phyloP scores from a whole-genome alignment of 2,797 vertebrate species.

The Gallinago stenura region DNA sequence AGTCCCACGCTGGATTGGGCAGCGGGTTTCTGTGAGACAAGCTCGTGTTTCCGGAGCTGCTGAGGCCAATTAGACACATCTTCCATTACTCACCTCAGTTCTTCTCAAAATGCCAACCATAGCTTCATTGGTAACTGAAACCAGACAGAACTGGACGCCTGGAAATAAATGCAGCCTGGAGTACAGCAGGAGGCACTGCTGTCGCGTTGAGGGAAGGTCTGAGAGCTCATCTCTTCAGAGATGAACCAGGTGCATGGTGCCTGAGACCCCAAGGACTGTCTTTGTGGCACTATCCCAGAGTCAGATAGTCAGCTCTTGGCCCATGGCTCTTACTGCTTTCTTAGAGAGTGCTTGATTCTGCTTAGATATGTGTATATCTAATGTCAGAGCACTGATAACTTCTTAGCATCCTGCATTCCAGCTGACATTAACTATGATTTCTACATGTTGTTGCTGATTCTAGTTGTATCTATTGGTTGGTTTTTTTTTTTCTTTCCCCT shows the following conservation, averaged over 20 bases:
- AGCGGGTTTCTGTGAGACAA: neutral
- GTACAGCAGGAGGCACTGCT: conserved; percentile 60
- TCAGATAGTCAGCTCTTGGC: neutral
- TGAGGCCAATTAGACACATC: neutral
- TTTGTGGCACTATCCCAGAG: neutral
- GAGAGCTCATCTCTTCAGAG: neutral
- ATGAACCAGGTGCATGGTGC: neutral
- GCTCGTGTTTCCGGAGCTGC: neutral
- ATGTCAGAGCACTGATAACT: neutral
- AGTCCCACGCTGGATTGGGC: rapidly evolving
- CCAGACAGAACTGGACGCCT: neutral
- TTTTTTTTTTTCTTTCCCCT: neutral
- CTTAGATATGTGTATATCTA: neutral
- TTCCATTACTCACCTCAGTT: neutral
- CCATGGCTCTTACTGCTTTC: neutral
- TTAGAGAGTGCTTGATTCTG: neutral
- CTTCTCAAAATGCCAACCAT: neutral
- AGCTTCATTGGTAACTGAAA: neutral
- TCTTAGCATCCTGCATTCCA: neutral
- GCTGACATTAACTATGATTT: neutral
- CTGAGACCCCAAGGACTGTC: neutral
- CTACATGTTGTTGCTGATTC: neutral
- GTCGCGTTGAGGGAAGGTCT: neutral
- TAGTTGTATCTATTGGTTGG: neutral
- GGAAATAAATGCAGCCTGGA: neutral